Conservation (phyloP, 2,113 vertebrate genomes). For the Tachysurus fulvidraco region DNA sequence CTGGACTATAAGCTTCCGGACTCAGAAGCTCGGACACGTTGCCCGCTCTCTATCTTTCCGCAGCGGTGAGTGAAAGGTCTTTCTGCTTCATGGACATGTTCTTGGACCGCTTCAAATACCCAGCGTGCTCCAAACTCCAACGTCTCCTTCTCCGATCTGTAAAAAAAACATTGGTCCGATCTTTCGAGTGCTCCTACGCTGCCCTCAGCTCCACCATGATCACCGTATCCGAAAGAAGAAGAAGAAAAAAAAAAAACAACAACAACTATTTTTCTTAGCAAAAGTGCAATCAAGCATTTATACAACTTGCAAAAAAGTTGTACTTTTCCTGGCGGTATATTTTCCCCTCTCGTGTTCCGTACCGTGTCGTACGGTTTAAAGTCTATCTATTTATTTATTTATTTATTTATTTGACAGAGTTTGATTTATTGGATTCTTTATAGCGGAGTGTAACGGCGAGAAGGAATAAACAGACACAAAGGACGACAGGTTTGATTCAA, state of each 20-base stretch:
- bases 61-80: background rate
- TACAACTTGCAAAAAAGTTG: constrained; percentile 51
- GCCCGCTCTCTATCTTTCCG: background rate
- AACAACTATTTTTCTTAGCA: constrained; percentile 39
- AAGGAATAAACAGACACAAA: constrained; percentile 4
- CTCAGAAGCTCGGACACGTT: background rate
- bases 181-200: constrained; percentile 56
- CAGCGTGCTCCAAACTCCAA: background rate
- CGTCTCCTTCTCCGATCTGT: constrained; percentile 4
- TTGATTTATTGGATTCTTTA: background rate
- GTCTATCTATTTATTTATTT: too few relatives aligned
- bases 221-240: constrained; percentile 44
- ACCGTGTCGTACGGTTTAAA: background rate
- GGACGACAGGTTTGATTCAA: constrained; percentile 12
- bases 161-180: constrained; percentile 72
- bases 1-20: background rate
- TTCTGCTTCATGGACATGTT: background rate
- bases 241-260: background rate
- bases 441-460: background rate
- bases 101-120: background rate
- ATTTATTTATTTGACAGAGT: background rate
- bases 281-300: constrained; percentile 70
- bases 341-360: background rate
- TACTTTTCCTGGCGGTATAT: background rate
- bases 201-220: constrained; percentile 27